Evolutionary conservation across 2,797 vertebrate species (phyloP).

Genomic region (Tympanoctomys barrerae): DNA sequence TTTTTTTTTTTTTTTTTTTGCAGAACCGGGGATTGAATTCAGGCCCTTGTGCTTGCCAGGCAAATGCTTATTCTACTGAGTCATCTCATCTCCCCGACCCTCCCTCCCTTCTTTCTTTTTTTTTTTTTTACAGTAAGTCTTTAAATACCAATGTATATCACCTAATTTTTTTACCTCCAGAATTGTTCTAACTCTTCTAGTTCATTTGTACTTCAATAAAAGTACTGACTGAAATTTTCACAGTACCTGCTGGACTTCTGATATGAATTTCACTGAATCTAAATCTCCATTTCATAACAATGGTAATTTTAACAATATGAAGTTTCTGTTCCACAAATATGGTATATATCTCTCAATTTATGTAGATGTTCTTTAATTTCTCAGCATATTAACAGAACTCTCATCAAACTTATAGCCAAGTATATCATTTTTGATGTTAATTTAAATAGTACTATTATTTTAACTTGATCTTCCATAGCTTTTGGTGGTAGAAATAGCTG

Average conservation of each 20-base stretch:
- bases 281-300: slow-evolving; percentile 42
- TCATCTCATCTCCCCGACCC: too few relatives aligned
- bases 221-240: background rate
- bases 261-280: slow-evolving; percentile 41
- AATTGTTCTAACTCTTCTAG: background rate
- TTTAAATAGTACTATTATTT: slow-evolving; percentile 28
- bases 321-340: background rate
- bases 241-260: background rate
- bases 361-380: slow-evolving; percentile 40
- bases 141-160: slow-evolving; percentile 17
- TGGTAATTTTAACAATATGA: background rate
- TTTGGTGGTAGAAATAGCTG: slow-evolving; percentile 25
- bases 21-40: too few relatives aligned
- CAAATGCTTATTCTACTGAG: too few relatives aligned
- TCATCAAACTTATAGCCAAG: slow-evolving; percentile 43
- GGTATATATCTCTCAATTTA: background rate
- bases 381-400: background rate
- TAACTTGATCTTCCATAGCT: slow-evolving; percentile 48
- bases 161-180: background rate
- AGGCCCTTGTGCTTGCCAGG: too few relatives aligned
- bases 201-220: background rate
- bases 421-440: slow-evolving; percentile 47
- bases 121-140: slow-evolving; percentile 19
- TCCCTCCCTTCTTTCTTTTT: too few relatives aligned
- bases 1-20: too few relatives aligned